Percentiles rank a stretch among this genome's conserved stretches.
Evolutionary conservation across 2,888 invertebrate species (phyloP).

Genomic region (Willowsia nigromaculata): DNA sequence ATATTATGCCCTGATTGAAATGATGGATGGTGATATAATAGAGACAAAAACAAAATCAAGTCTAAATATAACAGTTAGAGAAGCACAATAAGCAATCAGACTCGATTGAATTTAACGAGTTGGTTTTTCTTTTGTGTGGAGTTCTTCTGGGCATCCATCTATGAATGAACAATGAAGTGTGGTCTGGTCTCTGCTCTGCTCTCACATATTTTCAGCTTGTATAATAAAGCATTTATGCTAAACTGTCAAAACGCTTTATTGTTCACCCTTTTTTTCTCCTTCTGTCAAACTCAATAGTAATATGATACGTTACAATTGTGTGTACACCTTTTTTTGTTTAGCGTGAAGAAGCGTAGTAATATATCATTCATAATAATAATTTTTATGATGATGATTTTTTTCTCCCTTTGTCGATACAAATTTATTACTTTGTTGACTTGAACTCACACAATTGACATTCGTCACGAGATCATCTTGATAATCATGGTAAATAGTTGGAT

Average conservation of each 20-base stretch:
- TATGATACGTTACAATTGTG: not conserved
- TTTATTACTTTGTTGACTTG: not conserved
- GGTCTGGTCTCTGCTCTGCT: too few relatives aligned
- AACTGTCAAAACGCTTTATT: conserved; percentile 29
- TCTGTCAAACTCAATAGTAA: not conserved
- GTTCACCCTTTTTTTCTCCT: not conserved
- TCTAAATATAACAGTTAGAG: not conserved
- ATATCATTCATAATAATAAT: not conserved
- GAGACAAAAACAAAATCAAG: not conserved
- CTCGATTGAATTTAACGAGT: conserved; percentile 13
- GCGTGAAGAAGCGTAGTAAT: not conserved
- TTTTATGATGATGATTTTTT: not conserved
- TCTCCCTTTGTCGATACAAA: not conserved
- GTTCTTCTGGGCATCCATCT: not conserved
- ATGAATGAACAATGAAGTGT: not conserved
- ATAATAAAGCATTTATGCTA: not conserved
- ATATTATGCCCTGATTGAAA: not conserved
- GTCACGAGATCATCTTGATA: not conserved
- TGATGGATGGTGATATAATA: not conserved
- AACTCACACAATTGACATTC: not conserved
- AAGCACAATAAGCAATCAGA: not conserved
- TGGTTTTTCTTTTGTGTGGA: too few relatives aligned
- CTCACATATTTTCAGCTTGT: too few relatives aligned
- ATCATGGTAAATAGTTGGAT: not conserved
- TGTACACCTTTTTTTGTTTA: not conserved